These are phyloP conservation scores for Eristalinus sepulchralis DNA, from an alignment of 2,888 invertebrate species.

Conservation along the genomic window DNA sequence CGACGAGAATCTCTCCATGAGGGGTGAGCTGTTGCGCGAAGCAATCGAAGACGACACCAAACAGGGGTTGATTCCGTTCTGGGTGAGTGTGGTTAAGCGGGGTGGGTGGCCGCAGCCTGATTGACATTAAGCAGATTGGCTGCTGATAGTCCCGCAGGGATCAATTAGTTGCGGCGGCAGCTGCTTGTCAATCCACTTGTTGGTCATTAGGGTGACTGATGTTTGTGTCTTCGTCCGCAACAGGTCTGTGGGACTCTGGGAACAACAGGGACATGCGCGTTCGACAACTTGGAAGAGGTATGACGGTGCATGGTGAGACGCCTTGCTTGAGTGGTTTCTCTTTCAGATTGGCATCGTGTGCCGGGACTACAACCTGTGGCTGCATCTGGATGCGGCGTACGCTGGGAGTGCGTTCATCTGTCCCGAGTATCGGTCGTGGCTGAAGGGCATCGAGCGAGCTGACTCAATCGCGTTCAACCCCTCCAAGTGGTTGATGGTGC, in stretches of 20 bases:
- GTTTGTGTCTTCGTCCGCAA: conserved; percentile 55
- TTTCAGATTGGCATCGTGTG: conserved; percentile 85
- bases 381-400: conserved; percentile 99
- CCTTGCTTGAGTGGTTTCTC: conserved; percentile 72
- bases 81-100: conserved; percentile 84
- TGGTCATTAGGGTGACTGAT: conserved; percentile 49
- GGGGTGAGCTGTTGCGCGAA: conserved; percentile 89
- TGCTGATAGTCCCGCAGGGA: conserved; percentile 75
- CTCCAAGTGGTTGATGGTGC: conserved; percentile 99
- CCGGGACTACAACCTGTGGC: conserved; percentile 92
- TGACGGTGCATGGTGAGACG: conserved; percentile 14
- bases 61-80: conserved; percentile 94
- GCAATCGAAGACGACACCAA: conserved; percentile 91
- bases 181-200: conserved; percentile 56
- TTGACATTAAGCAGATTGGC: conserved; percentile 73
- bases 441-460: conserved; percentile 94
- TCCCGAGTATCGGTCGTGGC: conserved; percentile 95
- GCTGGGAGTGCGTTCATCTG: conserved; percentile 98
- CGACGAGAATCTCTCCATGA: conserved; percentile 91
- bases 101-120: conserved; percentile 24
- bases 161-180: conserved; percentile 75
- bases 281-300: conserved; percentile 90
- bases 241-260: conserved; percentile 97
- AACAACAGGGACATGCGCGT: conserved; percentile 98
- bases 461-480: conserved; percentile 99